Evolutionary conservation across 2,113 vertebrate genomes (phyloP), one percentile per base, ranked within the genome.

Genomic region (Gymnocephalus cernua): DNA sequence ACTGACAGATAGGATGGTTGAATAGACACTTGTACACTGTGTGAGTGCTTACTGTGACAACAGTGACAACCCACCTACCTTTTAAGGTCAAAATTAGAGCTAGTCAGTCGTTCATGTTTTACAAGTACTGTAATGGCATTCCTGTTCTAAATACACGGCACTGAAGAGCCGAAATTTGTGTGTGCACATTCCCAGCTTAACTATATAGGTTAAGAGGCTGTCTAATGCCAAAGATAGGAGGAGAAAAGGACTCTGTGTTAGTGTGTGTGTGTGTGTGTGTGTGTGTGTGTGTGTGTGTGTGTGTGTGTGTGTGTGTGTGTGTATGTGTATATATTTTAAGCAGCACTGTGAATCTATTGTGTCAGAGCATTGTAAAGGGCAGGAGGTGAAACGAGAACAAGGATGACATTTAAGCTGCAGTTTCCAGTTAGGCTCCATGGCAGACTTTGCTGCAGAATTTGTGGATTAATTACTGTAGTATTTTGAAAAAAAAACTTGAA

Each of bases 301-400:
- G 82, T 76, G 57, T 74, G 63, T 56, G 14, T 48, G 44, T 78
- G 71, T 86, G 25, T 41, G 47, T 21, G 64, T 68, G 76, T 59
- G 61, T 58, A 48, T 82, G 41, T 47, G 45, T 67, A 47, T 80
- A 66, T 88, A 74, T 88, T 85, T 88, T 73, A 61, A 79, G 67
- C 35, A 64, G 77, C 79, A 75, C 61, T 80, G 50, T 75, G 79
- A 59, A 70, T 81, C 65, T 65, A 70, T 91, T 90, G 87, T 86
- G 83, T 84, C 59, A 62, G 56, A 61, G 67, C 71, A 65, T 79
- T 90, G 81, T 92, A 88, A 93, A 87, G 89, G 89, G 79, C 87
- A 89, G 74, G 54, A 86, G 92, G 89, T 92, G 87, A 89, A 84
- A 83, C 9, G 0, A 74, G 83, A 89, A 88, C 91, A 90, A 73